Conservation (phyloP, 2,797 vertebrate species). For the Microtus agrestis region DNA sequence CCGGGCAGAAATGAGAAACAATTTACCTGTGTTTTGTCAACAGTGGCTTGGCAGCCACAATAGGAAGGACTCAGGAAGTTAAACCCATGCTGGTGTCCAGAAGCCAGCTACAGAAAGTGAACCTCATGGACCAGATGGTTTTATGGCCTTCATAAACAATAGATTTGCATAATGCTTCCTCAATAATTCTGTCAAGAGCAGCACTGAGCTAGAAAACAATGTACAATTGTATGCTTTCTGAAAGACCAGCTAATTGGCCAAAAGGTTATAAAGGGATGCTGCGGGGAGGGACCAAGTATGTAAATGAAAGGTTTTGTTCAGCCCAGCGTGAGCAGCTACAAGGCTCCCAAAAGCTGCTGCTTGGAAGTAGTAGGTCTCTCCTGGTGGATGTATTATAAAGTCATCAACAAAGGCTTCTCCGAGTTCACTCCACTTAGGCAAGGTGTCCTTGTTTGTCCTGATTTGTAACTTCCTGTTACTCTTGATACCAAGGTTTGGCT, state of each 20-base stretch:
- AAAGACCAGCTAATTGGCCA: slow-evolving; percentile 19
- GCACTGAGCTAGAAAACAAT: slow-evolving; percentile 66
- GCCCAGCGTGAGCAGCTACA: neutral
- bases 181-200: slow-evolving; percentile 68
- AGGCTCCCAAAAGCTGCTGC: neutral
- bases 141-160: slow-evolving; percentile 77
- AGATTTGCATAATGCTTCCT: slow-evolving; percentile 78
- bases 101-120: slow-evolving; percentile 81
- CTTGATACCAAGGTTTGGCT: slow-evolving; percentile 68
- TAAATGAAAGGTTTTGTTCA: neutral
- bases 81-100: slow-evolving; percentile 64
- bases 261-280: slow-evolving; percentile 41
- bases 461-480: slow-evolving; percentile 67
- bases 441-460: slow-evolving; percentile 69
- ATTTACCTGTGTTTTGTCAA: slow-evolving; percentile 86
- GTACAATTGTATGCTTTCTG: slow-evolving; percentile 47
- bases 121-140: slow-evolving; percentile 83
- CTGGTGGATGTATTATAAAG: neutral
- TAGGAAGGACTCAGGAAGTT: slow-evolving; percentile 78
- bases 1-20: slow-evolving; percentile 81
- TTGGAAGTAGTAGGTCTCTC: neutral
- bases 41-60: slow-evolving; percentile 78
- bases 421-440: neutral
- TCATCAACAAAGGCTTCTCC: neutral
- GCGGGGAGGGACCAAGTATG: neutral